These are phyloP conservation scores for Rhinella marina DNA, from an alignment of 2,797 vertebrate genomes.

Conservation along the genomic window DNA sequence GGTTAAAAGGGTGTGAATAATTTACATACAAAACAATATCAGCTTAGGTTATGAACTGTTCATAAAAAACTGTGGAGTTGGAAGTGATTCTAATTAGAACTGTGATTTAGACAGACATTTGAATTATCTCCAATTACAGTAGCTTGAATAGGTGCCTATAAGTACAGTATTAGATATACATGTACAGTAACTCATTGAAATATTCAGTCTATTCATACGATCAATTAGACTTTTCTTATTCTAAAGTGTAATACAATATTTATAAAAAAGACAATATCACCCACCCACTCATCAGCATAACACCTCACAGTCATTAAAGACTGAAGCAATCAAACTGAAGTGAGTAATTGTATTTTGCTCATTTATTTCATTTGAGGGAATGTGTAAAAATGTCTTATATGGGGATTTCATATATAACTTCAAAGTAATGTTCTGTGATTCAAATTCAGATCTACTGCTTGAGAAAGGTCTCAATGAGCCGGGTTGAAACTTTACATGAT, in stretches of 20 bases:
- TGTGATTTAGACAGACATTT: neutral
- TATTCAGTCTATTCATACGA: neutral
- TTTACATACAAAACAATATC: too few species aligned
- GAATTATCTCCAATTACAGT: neutral
- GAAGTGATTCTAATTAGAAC: neutral
- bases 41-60: neutral
- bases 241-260: neutral
- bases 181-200: neutral
- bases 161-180: neutral
- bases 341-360: neutral
- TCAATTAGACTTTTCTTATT: neutral
- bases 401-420: neutral
- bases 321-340: neutral
- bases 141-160: neutral
- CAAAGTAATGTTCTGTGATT: neutral
- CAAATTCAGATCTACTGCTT: neutral
- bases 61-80: neutral
- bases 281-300: slow-evolving; percentile 4
- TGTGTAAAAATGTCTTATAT: neutral
- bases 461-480: too few species aligned
- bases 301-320: neutral
- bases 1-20: too few species aligned
- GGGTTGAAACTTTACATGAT: too few species aligned
- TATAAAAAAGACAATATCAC: neutral
- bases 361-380: neutral